Conservation (phyloP, 2,888 invertebrate species). For the Himalopsyche kuldschensis region DNA sequence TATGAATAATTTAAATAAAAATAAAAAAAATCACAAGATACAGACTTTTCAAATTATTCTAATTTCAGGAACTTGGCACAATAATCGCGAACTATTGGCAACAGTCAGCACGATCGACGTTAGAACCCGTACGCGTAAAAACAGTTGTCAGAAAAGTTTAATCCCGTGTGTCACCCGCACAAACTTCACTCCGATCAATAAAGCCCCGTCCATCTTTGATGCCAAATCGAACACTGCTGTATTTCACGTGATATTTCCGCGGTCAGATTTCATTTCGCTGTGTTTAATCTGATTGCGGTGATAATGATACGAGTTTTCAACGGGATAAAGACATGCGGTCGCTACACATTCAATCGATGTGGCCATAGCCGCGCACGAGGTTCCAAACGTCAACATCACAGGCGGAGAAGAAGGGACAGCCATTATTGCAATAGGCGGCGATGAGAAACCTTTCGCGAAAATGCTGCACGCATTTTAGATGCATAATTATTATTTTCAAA, state of each 20-base stretch:
- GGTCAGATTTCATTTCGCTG: not conserved
- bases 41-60: not conserved
- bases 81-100: not conserved
- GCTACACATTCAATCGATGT: not conserved
- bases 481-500: not conserved
- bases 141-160: not conserved
- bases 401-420: constrained; percentile 11
- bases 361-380: constrained; percentile 22
- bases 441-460: not conserved
- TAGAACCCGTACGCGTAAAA: not conserved
- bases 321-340: constrained; percentile 1
- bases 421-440: not conserved
- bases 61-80: not conserved
- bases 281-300: not conserved
- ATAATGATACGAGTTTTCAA: not conserved
- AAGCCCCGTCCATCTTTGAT: constrained; percentile 16
- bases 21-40: not conserved
- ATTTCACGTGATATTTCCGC: constrained; percentile 14
- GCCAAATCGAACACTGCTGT: not conserved
- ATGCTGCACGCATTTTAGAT: not conserved
- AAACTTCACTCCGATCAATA: constrained; percentile 27
- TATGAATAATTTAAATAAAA: not conserved
- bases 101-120: not conserved
- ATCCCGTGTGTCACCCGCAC: constrained; percentile 6
- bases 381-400: constrained; percentile 12